These are phyloP conservation scores for Novumbra hubbsi DNA, from an alignment of 2,797 vertebrate genomes.

Conservation along the genomic window DNA sequence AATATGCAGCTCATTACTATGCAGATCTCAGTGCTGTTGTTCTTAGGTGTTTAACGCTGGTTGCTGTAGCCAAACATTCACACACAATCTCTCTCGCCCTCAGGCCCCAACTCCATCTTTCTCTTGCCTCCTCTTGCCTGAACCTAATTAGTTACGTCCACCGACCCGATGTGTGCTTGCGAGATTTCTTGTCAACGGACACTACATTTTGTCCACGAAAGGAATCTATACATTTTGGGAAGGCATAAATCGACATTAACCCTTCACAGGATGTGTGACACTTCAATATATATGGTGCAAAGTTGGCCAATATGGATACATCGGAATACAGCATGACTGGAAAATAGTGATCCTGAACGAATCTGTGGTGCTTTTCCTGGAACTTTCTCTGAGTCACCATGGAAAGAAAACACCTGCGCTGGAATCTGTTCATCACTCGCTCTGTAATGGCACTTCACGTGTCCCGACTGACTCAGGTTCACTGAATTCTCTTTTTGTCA, in stretches of 20 bases:
- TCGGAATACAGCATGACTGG: constrained; percentile 50
- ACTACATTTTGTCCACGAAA: constrained; percentile 36
- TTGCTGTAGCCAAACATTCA: constrained; percentile 31
- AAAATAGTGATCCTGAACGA: constrained; percentile 40
- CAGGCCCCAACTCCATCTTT: constrained; percentile 2
- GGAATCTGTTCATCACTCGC: constrained; percentile 40
- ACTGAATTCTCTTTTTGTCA: constrained; percentile 36
- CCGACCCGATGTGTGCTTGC: constrained; percentile 37
- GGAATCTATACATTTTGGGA: constrained; percentile 40
- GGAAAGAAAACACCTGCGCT: constrained; percentile 40
- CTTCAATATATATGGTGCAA: constrained; percentile 36
- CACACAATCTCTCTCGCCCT: constrained; percentile 23
- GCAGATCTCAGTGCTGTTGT: constrained; percentile 40
- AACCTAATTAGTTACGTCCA: constrained; percentile 56
- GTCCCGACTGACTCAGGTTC: constrained; percentile 29
- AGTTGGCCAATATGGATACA: constrained; percentile 47
- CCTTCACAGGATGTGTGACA: constrained; percentile 37
- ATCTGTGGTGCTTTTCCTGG: constrained; percentile 54
- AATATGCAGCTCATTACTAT: constrained; percentile 33
- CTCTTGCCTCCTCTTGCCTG: constrained; percentile 32
- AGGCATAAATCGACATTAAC: constrained; percentile 40
- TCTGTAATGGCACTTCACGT: constrained; percentile 16
- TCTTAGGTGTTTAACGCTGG: constrained; percentile 26
- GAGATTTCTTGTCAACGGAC: constrained; percentile 41
- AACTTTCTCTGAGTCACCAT: constrained; percentile 45